Conservation (phyloP, 2,797 vertebrate genomes). For the Rhynchotus rufescens region DNA sequence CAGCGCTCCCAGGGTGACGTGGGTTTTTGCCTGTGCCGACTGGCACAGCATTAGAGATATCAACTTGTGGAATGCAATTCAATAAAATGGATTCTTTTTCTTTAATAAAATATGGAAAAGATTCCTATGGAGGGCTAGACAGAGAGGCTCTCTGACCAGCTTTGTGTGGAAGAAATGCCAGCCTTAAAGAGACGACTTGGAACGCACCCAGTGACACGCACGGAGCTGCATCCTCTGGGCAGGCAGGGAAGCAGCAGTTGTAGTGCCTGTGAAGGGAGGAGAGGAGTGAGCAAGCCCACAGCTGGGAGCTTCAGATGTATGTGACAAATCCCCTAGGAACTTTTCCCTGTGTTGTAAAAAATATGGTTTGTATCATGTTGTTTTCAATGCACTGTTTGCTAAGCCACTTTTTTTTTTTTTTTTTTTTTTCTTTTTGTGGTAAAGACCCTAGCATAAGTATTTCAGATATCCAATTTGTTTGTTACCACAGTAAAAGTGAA, state of each 20-base stretch:
- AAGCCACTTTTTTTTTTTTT: accelerated
- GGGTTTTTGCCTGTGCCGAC: not conserved
- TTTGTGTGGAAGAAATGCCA: not conserved
- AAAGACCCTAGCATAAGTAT: not conserved
- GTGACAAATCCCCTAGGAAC: not conserved
- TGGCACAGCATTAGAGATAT: not conserved
- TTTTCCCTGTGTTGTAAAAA: not conserved
- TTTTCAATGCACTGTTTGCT: not conserved
- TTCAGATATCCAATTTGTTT: accelerated
- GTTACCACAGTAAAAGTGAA: not conserved
- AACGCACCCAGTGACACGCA: not conserved
- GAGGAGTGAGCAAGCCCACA: not conserved
- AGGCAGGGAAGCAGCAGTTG: not conserved
- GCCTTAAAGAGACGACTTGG: not conserved
- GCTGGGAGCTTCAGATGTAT: not conserved
- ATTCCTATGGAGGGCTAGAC: not conserved
- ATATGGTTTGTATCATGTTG: not conserved
- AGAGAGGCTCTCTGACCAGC: not conserved
- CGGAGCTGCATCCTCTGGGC: not conserved
- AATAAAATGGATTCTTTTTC: not conserved
- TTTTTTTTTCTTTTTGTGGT: accelerated
- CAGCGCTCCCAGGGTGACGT: not conserved
- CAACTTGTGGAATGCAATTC: not conserved
- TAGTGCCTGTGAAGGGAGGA: not conserved
- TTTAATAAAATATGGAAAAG: not conserved